Percentiles rank a stretch among this genome's conserved stretches.
phyloP scores from a whole-genome alignment of 2,113 vertebrate species.

The Dolichallabes microphthalmus region DNA sequence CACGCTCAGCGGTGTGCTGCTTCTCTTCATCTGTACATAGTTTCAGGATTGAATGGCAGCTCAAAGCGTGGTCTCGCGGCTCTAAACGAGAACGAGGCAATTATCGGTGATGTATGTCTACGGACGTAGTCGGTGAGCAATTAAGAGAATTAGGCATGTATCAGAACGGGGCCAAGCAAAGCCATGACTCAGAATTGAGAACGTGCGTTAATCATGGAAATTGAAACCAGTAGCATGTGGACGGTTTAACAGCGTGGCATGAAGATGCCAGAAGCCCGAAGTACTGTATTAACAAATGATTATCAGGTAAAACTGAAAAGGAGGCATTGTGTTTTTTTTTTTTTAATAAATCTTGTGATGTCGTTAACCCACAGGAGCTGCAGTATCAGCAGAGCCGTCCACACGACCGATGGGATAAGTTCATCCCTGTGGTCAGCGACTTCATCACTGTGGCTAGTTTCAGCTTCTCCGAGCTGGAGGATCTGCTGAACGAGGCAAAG shows the following conservation, averaged over 20 bases:
- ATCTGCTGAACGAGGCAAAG: constrained; percentile 89
- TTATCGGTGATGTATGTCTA: not conserved
- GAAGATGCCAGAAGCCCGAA: not conserved
- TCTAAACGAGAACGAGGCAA: constrained; percentile 13
- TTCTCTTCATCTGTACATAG: not conserved
- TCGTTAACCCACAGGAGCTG: constrained; percentile 79
- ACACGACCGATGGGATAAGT: constrained; percentile 86
- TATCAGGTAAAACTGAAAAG: not conserved
- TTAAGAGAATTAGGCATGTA: constrained; percentile 27
- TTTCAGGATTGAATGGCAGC: not conserved
- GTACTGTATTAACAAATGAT: constrained; percentile 3
- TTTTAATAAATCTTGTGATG: not conserved
- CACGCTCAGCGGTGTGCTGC: constrained; percentile 8
- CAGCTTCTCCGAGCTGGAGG: constrained; percentile 96
- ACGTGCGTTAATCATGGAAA: constrained; percentile 25
- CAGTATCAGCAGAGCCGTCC: constrained; percentile 88
- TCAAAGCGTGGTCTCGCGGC: not conserved
- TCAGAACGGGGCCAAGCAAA: constrained; percentile 5
- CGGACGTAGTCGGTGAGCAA: constrained; percentile 22
- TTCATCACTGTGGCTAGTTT: constrained; percentile 97
- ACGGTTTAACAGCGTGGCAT: constrained; percentile 26
- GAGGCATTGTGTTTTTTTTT: not conserved
- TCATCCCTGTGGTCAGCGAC: constrained; percentile 96
- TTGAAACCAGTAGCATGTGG: constrained; percentile 23
- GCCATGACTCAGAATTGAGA: constrained; percentile 19